Evolutionary conservation across 1,140 invertebrate genomes (phyloP), one percentile per base, ranked within the genome.

Genomic region (Hylyphantes graminicola): DNA sequence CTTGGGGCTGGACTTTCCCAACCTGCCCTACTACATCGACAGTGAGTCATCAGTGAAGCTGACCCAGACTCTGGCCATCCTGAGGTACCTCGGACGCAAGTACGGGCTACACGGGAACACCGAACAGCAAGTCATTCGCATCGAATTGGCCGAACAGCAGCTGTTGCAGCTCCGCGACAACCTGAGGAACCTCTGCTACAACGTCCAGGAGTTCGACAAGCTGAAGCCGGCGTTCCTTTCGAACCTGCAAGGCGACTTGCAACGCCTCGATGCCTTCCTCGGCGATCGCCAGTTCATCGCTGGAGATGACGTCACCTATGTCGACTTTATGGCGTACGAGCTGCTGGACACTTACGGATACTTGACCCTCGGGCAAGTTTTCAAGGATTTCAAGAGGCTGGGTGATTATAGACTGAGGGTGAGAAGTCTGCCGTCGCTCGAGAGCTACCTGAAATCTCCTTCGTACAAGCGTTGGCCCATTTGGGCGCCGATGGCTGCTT

Each of bases 291-390:
- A 89, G 9, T 92, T 87, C 82, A 89, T 92, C 86, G 88, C 88
- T 35, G 91, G 91, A n/a, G 88, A 91, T 12, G 88, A 89, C 15
- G 89, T 91, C 8, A 90, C 90, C 3, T 91, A 90, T 85, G 90
- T 90, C 7, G 92, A 92, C 82, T 92, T 92, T 86, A 86, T 90
- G 54, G 84, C 91, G 48, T 92, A 91, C 87, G 91, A 92, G 80
- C 80, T 89, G 9, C 83, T 92, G 15, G 91, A 92, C 85, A 88
- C 89, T 48, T 88, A 90, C 54, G 73, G 85, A 19, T 73, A 88
- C 9, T 35, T 92, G 12, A 50, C 51, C 21, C 86, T 88, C n/a
- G 87, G 90, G 7, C 86, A 75, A 13, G 89, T 88, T 84, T 86
- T 92, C n/a, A 89, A 90, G 48, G 79, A 86, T 5, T 90, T 89